Evolutionary conservation across 1,140 invertebrate species (phyloP), one percentile per base, ranked within the genome.

Genomic region (Zeugodacus cucurbitae): DNA sequence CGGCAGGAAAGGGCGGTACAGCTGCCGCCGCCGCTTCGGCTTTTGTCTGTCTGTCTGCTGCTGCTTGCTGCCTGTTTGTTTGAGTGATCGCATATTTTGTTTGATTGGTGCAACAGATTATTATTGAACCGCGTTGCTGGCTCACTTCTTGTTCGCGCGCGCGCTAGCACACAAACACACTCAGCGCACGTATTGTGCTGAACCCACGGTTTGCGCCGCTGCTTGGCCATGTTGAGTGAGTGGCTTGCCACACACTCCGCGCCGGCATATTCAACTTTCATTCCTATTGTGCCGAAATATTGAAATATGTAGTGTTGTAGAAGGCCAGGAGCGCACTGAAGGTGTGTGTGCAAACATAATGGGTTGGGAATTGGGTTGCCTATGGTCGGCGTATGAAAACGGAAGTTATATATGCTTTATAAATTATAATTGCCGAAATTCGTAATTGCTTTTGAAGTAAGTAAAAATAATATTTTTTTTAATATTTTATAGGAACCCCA

Each of bases 101-200:
- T 92, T 92, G 91, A 92, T 92, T 92, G 91, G 91, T 91, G 91
- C 91, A 92, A 92, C 91, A 92, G 91, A 92, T 92, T 92, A 92
- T 92, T 92, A 92, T 87, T 64, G 86, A 59, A 58, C 54, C 29
- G 57, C 37, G 26, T 87, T 87, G 44, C 26, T 62, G 58, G 86
- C 54, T 37, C 29, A 87, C 58, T 58, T 58, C 54, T 58, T 29
- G 82, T 54, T 48, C 14, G 48, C 48, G 48, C 48, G 85, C 22
- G 44, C 37, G 44, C n/a, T n/a, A n/a, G n/a, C n/a, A n/a, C 34
- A 32, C 44, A 59, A 74, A 17, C 11, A 17, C 14, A 54, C 14
- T 11, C 11, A 54, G 8, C 29, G 34, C 70, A 20, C 8, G 22
- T 74, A n/a, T n/a, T 48, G 44, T 41, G 41, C 74, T 82, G 74